Conservation (phyloP, 2,888 invertebrate species). For the Tenthredo mesomela region DNA sequence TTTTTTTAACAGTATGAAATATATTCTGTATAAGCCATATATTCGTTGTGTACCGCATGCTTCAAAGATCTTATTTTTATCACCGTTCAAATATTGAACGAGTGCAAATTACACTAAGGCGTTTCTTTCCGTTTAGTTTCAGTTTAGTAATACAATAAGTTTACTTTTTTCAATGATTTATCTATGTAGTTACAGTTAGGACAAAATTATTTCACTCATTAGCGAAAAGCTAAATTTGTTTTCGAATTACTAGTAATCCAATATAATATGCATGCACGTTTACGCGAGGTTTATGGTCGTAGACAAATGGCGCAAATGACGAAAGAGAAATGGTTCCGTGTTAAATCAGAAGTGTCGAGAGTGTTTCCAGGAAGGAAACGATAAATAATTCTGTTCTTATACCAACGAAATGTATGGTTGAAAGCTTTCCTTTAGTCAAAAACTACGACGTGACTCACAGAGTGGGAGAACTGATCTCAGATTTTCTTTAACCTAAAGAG, state of each 20-base stretch:
- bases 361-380: slow-evolving; percentile 22
- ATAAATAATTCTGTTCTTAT: slow-evolving; percentile 37
- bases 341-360: slow-evolving; percentile 5
- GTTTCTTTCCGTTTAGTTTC: background rate
- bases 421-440: slow-evolving; percentile 28
- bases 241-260: background rate
- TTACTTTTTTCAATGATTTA: background rate
- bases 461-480: background rate
- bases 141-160: background rate
- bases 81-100: background rate
- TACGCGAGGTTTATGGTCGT: background rate
- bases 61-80: background rate
- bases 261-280: background rate
- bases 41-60: background rate
- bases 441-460: slow-evolving; percentile 1
- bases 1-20: background rate
- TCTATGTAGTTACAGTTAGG: background rate
- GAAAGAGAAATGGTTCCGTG: slow-evolving; percentile 30
- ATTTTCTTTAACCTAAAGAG: slow-evolving; percentile 13
- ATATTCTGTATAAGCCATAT: background rate
- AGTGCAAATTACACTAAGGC: background rate
- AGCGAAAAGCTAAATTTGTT: background rate
- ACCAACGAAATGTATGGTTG: slow-evolving; percentile 22
- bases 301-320: slow-evolving; percentile 24
- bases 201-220: background rate